Evolutionary conservation across 2,113 vertebrate species (phyloP).

Genomic region (Fulica atra): DNA sequence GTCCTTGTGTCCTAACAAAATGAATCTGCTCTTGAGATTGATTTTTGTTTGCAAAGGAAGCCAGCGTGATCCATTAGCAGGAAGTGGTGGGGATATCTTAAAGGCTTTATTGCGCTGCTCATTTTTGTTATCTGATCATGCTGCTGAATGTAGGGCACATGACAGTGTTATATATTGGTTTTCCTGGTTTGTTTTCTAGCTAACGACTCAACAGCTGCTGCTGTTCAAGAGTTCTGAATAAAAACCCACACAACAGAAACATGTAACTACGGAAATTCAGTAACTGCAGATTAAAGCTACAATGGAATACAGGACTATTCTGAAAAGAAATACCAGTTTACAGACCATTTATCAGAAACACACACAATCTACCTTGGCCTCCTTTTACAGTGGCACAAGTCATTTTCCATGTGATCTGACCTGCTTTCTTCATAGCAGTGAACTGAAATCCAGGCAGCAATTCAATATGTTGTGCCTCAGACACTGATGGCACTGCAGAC

Average conservation of each 20-base stretch:
- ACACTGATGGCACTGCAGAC: neutral
- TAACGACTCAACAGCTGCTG: conserved; percentile 39
- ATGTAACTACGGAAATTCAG: neutral
- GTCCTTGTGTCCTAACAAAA: neutral
- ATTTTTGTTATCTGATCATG: conserved; percentile 75
- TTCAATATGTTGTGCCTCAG: neutral
- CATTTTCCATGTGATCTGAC: conserved; percentile 15
- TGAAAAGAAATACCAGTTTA: neutral
- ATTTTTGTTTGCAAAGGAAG: conserved; percentile 54
- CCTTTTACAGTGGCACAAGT: neutral
- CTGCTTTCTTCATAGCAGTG: conserved; percentile 17
- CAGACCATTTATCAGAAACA: conserved; percentile 6
- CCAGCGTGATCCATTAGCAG: conserved; percentile 60
- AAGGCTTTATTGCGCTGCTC: conserved; percentile 42
- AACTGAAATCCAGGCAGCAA: conserved; percentile 3
- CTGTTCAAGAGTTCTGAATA: neutral
- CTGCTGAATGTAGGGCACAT: conserved; percentile 62
- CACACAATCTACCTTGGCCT: neutral
- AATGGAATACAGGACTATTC: neutral
- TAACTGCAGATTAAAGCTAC: neutral
- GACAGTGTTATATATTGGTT: conserved; percentile 47
- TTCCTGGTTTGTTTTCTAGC: conserved; percentile 61
- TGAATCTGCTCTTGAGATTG: conserved; percentile 40
- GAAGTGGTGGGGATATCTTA: conserved; percentile 71
- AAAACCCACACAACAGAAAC: conserved; percentile 2